Conservation (phyloP, 1,140 invertebrate genomes). For the Lucilia sericata region DNA sequence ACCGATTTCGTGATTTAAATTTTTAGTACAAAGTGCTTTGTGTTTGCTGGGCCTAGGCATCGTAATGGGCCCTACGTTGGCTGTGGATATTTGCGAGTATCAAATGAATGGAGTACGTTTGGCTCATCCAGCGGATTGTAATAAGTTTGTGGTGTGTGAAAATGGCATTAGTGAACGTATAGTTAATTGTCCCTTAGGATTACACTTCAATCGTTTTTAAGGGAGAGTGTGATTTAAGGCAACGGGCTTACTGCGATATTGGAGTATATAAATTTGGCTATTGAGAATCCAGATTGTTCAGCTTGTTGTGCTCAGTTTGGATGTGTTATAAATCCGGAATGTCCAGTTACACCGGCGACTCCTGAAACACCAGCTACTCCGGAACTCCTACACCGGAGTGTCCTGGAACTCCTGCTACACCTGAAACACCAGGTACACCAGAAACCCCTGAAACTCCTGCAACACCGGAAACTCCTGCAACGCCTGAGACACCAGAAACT, state of each 20-base stretch:
- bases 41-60: not conserved
- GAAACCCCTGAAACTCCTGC: not conserved
- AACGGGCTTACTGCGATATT: constrained; percentile 24
- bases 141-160: not conserved
- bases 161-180: not conserved
- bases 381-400: not conserved
- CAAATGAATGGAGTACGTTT: constrained; percentile 25
- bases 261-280: not conserved
- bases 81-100: constrained; percentile 22
- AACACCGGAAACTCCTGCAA: not conserved
- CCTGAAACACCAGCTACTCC: no score
- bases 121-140: constrained; percentile 29
- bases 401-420: not conserved
- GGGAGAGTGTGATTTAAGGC: not conserved
- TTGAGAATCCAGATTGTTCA: not conserved
- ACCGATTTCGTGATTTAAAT: not conserved
- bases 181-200: not conserved
- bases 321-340: not conserved
- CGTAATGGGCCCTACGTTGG: not conserved
- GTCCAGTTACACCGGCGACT: not conserved
- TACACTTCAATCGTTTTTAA: constrained; percentile 14
- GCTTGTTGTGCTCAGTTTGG: not conserved
- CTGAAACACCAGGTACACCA: not conserved
- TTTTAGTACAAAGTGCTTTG: not conserved
- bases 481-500: not conserved